These are phyloP conservation scores for Pilophorus perplexus DNA, from an alignment of 2,888 invertebrate species.

Conservation along the genomic window DNA sequence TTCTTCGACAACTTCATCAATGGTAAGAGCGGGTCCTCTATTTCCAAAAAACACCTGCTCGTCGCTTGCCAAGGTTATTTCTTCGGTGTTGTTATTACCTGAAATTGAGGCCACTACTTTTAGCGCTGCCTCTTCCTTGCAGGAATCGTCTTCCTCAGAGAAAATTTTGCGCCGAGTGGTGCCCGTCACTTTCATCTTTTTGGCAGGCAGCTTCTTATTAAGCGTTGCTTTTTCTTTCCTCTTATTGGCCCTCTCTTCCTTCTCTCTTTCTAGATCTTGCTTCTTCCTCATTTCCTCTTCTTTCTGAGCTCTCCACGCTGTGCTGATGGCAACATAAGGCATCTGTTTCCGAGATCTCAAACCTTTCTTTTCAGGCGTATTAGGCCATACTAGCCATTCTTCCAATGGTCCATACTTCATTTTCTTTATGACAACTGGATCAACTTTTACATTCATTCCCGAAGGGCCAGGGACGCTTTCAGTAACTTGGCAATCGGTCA, in stretches of 20 bases:
- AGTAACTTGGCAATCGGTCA: too few species aligned
- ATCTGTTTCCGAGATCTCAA: constrained; percentile 21
- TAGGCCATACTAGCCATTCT: constrained; percentile 1
- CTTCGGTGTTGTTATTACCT: too few species aligned
- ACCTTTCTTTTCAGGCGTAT: constrained; percentile 11
- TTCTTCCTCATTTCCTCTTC: constrained; percentile 33
- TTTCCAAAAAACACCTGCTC: not conserved
- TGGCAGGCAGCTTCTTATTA: constrained; percentile 2
- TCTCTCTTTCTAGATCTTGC: constrained; percentile 1
- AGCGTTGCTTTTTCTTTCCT: constrained; percentile 7
- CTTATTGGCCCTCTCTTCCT: constrained; percentile 25
- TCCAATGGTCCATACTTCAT: not conserved
- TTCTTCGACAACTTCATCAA: not conserved
- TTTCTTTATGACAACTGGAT: constrained; percentile 3
- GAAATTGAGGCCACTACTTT: too few species aligned
- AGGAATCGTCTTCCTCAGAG: not conserved
- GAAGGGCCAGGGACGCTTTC: too few species aligned
- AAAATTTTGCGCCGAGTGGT: not conserved
- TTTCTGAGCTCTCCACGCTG: constrained; percentile 32
- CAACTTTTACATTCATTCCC: too few species aligned
- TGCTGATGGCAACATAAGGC: constrained; percentile 1
- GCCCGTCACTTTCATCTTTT: not conserved
- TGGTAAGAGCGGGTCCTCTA: not conserved
- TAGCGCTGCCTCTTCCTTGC: constrained; percentile 11
- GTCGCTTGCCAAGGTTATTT: not conserved